Evolutionary conservation across 2,113 vertebrate species (phyloP).

Genomic region (Silurus meridionalis): DNA sequence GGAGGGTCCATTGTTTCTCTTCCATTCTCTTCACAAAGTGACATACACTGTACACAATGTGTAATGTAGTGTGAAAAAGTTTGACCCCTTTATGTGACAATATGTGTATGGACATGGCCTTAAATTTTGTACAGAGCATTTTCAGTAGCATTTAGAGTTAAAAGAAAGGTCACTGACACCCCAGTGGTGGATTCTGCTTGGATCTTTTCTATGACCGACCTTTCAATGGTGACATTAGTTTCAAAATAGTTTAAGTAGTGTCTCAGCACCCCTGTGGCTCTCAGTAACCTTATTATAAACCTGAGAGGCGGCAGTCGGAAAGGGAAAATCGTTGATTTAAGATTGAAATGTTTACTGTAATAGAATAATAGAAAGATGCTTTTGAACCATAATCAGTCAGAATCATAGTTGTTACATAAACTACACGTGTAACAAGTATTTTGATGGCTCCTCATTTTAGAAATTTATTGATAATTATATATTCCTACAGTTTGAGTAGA

Average conservation of each 20-base stretch:
- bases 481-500: background rate
- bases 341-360: background rate
- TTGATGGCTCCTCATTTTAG: background rate
- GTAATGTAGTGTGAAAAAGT: background rate
- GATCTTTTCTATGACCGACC: constrained; percentile 52
- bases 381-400: background rate
- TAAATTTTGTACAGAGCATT: constrained; percentile 34
- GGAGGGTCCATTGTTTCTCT: background rate
- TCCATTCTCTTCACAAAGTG: background rate
- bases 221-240: constrained; percentile 47
- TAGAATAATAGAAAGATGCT: background rate
- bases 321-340: background rate
- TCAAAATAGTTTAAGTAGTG: constrained; percentile 42
- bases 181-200: constrained; percentile 46
- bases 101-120: background rate
- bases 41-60: background rate
- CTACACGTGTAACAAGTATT: background rate
- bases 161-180: constrained; percentile 59
- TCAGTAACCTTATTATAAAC: constrained; percentile 43
- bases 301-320: background rate
- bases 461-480: background rate
- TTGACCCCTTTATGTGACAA: background rate
- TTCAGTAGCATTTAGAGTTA: constrained; percentile 57
- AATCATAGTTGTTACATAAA: background rate
- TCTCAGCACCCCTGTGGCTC: constrained; percentile 21